Conservation (phyloP, 1,140 invertebrate species). For the Drosophila nikananu region DNA sequence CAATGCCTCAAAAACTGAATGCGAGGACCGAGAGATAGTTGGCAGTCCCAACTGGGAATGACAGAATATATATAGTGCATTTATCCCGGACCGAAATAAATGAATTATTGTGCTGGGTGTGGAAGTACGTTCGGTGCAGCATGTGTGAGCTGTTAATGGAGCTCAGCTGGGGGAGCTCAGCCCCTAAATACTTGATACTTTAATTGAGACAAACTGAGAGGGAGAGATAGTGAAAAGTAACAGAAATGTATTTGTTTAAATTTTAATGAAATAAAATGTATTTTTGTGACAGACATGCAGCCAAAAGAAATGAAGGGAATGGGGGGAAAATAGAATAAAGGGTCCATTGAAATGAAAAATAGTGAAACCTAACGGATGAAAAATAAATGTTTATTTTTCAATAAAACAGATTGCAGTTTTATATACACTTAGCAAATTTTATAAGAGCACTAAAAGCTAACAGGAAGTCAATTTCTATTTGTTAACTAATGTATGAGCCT, state of each 20-base stretch:
- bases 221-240: neutral
- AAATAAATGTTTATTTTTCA: neutral
- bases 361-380: neutral
- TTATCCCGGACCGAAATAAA: slow-evolving; percentile 40
- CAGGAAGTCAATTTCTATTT: neutral
- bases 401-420: neutral
- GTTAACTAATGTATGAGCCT: neutral
- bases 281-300: neutral
- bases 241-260: neutral
- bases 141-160: slow-evolving; percentile 37
- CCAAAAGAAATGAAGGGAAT: neutral
- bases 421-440: neutral
- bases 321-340: neutral
- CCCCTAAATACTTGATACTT: slow-evolving; percentile 25
- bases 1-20: slow-evolving; percentile 45
- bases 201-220: slow-evolving; percentile 10
- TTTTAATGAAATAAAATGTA: neutral
- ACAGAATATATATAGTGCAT: slow-evolving; percentile 22
- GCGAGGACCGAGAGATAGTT: slow-evolving; percentile 33
- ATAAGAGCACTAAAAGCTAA: neutral
- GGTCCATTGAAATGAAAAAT: neutral
- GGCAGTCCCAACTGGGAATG: slow-evolving; percentile 41
- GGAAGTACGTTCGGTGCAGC: slow-evolving; percentile 22
- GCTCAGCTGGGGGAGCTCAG: slow-evolving; percentile 22
- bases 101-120: slow-evolving; percentile 48